Evolutionary conservation across 2,888 invertebrate genomes (phyloP).

Genomic region (Idaea dimidiata): DNA sequence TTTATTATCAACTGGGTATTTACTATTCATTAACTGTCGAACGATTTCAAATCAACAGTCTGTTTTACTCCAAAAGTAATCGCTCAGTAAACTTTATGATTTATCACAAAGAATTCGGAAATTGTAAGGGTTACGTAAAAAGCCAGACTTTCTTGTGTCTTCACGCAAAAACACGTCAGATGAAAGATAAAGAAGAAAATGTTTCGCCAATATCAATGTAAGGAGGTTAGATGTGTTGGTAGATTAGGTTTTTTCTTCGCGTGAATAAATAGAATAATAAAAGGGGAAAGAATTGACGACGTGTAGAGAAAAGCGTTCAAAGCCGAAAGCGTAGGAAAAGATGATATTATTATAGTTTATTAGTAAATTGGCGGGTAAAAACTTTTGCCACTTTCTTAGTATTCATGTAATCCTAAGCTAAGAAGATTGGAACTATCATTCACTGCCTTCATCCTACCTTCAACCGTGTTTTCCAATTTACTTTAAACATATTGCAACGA

Average conservation of each 20-base stretch:
- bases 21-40: not conserved
- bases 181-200: conserved; percentile 17
- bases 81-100: conserved; percentile 16
- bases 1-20: too few relatives aligned
- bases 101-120: conserved; percentile 17
- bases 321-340: too few relatives aligned
- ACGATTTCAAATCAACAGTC: not conserved
- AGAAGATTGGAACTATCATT: too few relatives aligned
- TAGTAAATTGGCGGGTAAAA: too few relatives aligned
- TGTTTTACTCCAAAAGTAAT: not conserved
- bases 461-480: too few relatives aligned
- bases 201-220: conserved; percentile 28
- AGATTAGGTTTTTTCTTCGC: conserved; percentile 18
- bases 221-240: conserved; percentile 16
- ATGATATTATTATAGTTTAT: too few relatives aligned
- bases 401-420: too few relatives aligned
- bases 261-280: not conserved
- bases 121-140: conserved; percentile 9
- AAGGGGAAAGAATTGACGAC: not conserved
- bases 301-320: too few relatives aligned
- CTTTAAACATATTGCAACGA: too few relatives aligned
- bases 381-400: too few relatives aligned
- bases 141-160: conserved; percentile 14
- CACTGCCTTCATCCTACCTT: too few relatives aligned
- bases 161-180: conserved; percentile 17